phyloP scores from a whole-genome alignment of 1,140 invertebrate species.

The Zaprionus ornatus region DNA sequence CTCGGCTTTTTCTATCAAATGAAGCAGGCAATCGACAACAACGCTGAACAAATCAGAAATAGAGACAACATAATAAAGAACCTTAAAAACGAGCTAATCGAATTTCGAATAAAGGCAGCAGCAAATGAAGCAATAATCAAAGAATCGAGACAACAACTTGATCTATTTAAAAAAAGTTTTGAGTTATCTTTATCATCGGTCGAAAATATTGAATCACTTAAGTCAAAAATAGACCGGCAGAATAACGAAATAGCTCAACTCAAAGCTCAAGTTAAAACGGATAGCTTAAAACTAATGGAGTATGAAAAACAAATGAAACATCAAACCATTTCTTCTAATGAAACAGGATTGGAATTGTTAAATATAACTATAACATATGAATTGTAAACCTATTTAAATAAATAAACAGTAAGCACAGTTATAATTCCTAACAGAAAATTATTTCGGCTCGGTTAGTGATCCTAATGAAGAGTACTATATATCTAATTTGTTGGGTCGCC shows the following conservation, averaged over 20 bases:
- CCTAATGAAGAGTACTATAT: too few species aligned
- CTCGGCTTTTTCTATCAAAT: background rate
- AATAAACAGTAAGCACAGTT: too few species aligned
- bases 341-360: background rate
- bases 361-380: background rate
- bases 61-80: background rate
- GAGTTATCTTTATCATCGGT: background rate
- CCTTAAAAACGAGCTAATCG: background rate
- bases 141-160: background rate
- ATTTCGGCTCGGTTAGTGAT: too few species aligned
- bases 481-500: too few species aligned
- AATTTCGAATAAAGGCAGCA: background rate
- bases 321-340: background rate
- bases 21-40: background rate
- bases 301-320: background rate
- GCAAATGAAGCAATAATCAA: background rate
- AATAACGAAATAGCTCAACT: background rate
- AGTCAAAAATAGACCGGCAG: background rate
- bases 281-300: background rate
- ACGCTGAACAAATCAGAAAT: background rate
- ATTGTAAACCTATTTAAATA: background rate
- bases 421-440: too few species aligned
- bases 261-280: background rate
- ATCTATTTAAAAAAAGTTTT: background rate
- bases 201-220: background rate